Conservation (phyloP, 2,797 vertebrate species). For the Acanthornis magna region DNA sequence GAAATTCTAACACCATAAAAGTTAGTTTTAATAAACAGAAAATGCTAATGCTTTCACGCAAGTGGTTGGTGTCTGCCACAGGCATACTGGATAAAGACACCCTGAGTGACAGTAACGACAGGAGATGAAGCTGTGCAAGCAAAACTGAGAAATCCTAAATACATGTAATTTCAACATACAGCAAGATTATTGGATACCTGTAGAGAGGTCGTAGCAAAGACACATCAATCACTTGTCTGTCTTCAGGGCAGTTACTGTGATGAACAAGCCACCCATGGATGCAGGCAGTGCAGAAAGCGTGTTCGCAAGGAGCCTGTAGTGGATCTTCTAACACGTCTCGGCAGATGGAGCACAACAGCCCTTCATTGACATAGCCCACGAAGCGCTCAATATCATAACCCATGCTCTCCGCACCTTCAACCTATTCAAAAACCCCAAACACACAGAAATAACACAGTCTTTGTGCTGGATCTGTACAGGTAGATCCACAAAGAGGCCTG, state of each 20-base stretch:
- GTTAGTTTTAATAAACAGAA: not conserved
- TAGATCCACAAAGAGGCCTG: not conserved
- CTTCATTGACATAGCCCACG: conserved; percentile 89
- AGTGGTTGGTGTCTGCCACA: not conserved
- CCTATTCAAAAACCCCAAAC: not conserved
- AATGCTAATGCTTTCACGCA: not conserved
- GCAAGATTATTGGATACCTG: conserved; percentile 71
- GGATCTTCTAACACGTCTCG: conserved; percentile 87
- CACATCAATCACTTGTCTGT: conserved; percentile 82
- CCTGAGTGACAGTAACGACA: not conserved
- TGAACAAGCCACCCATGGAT: conserved; percentile 88
- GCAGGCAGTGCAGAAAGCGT: conserved; percentile 87
- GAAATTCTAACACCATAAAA: not conserved
- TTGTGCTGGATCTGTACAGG: not conserved
- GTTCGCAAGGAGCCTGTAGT: conserved; percentile 90
- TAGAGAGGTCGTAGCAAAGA: conserved; percentile 83
- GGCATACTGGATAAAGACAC: not conserved
- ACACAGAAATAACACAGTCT: not conserved
- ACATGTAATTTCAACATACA: not conserved
- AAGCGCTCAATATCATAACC: conserved; percentile 90
- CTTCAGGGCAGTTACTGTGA: conserved; percentile 88
- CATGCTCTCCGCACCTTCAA: conserved; percentile 74
- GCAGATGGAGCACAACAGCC: conserved; percentile 89
- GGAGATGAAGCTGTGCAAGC: not conserved
- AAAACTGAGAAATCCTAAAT: not conserved